Conservation (phyloP, 1,140 invertebrate genomes). For the Lutraria rhynchaena region DNA sequence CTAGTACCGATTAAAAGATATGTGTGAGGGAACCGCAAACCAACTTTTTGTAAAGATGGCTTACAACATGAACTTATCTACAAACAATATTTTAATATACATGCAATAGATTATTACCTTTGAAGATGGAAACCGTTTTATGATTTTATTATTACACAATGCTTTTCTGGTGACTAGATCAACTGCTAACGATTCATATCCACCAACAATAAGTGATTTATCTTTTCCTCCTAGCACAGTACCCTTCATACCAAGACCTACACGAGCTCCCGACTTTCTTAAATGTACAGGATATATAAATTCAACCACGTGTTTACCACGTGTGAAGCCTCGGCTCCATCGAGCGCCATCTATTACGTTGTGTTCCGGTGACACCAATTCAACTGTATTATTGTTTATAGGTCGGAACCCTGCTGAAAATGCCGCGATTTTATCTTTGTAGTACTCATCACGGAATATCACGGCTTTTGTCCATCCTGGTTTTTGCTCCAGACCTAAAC, state of each 20-base stretch:
- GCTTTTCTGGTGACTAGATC: conserved; percentile 37
- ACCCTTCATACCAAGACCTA: conserved; percentile 54
- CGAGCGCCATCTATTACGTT: conserved; percentile 34
- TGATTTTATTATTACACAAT: neutral
- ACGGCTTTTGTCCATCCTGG: conserved; percentile 52
- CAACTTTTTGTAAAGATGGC: no score
- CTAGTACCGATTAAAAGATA: neutral
- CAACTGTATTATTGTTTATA: conserved; percentile 53
- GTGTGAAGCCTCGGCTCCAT: conserved; percentile 43
- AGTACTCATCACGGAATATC: conserved; percentile 4
- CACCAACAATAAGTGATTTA: conserved; percentile 30
- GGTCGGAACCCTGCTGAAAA: conserved; percentile 37
- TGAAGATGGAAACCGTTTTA: conserved; percentile 1
- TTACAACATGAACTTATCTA: no score
- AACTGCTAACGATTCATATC: conserved; percentile 50
- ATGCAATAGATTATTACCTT: conserved; percentile 22
- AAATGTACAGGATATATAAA: conserved; percentile 61
- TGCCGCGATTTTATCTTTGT: conserved; percentile 38
- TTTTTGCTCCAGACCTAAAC: neutral
- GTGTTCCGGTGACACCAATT: neutral
- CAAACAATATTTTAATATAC: no score
- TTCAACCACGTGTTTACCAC: conserved; percentile 65
- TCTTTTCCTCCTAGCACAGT: conserved; percentile 52
- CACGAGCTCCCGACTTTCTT: conserved; percentile 43
- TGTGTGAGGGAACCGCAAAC: no score